Base-by-base conservation (phyloP, 2,888 invertebrate genomes). In the Nemoura dubitans region DNA sequence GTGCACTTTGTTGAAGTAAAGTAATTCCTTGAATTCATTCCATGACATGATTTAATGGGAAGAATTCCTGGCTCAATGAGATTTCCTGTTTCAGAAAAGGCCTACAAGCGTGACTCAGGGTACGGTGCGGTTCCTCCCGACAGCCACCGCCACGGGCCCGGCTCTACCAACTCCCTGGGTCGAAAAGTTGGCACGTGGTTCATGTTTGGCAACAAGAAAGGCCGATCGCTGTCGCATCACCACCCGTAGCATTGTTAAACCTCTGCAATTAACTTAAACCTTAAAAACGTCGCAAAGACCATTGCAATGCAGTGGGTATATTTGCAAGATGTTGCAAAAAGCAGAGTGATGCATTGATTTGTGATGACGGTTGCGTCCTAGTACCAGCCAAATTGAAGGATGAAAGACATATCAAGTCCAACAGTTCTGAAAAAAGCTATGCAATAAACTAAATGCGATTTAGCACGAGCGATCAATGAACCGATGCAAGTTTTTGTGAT, bases 161-260 rank as follows among this genome's bases (percentile, higher is more conserved):
- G 92, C 29, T 91, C 91, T 85, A 91, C 91, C 0, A 91, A 91
- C 88, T 93, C 93, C 28, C 89, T 93, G 88, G 93, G 93, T 81
- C 91, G 93, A 77, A 93, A 93, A 90, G 93, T 94, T 88, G 93
- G 93, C 86, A 93, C 93, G 26, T 93, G 93, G 93, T 93, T 94
- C 89, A 93, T 92, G 83, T 93, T 93, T 89, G 93, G 92, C 89
- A 92, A 92, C 90, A 93, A 93, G 89, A 93, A 93, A 89, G 91
- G 92, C 30, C 91, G 93, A 88, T 36, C 87, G 14, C 59, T 59
- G 5, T 30, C 85, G 7, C 92, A 92, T 89, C 91, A 91, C 86
- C 90, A 91, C 36, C 82, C 82, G 3, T 86, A 84, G 76, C n/a
- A 25, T 59, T 59, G 25, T 59, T 21, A 21, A 21, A 7, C 6